Evolutionary conservation across 2,888 invertebrate genomes (phyloP).

Genomic region (Netelia fuscicornis): DNA sequence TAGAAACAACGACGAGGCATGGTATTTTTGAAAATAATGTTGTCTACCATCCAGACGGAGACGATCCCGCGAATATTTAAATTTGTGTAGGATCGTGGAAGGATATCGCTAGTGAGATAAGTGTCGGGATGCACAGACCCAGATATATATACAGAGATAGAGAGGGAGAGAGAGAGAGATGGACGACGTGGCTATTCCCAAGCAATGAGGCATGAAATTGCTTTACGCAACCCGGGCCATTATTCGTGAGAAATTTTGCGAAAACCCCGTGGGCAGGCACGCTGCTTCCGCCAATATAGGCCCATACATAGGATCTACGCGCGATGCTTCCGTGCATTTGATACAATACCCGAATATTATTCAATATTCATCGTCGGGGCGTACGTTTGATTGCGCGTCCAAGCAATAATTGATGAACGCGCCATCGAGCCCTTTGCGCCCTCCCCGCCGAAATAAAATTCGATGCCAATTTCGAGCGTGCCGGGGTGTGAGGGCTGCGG

Average conservation of each 20-base stretch:
- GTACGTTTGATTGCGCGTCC: slow-evolving; percentile 67
- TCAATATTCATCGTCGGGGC: slow-evolving; percentile 75
- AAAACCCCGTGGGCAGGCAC: slow-evolving; percentile 44
- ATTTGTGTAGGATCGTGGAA: not conserved
- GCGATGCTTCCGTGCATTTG: slow-evolving; percentile 67
- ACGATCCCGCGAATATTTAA: slow-evolving; percentile 19
- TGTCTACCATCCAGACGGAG: not conserved
- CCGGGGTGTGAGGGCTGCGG: slow-evolving; percentile 2
- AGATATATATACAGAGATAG: not conserved
- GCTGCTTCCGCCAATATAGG: slow-evolving; percentile 19
- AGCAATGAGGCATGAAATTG: slow-evolving; percentile 80
- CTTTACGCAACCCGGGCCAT: slow-evolving; percentile 78
- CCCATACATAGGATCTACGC: slow-evolving; percentile 49
- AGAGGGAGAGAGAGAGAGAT: not conserved
- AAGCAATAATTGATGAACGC: slow-evolving; percentile 69
- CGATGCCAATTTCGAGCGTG: slow-evolving; percentile 44
- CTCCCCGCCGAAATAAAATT: slow-evolving; percentile 52
- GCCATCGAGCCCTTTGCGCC: slow-evolving; percentile 57
- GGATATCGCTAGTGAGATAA: slow-evolving; percentile 14
- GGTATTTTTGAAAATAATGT: not conserved
- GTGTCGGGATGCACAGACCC: slow-evolving; percentile 2
- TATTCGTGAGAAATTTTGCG: slow-evolving; percentile 77
- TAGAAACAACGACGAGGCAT: slow-evolving; percentile 2
- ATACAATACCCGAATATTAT: slow-evolving; percentile 78
- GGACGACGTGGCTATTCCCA: slow-evolving; percentile 66